Conservation (phyloP, 2,797 vertebrate genomes). For the Jordanella pulchra region DNA sequence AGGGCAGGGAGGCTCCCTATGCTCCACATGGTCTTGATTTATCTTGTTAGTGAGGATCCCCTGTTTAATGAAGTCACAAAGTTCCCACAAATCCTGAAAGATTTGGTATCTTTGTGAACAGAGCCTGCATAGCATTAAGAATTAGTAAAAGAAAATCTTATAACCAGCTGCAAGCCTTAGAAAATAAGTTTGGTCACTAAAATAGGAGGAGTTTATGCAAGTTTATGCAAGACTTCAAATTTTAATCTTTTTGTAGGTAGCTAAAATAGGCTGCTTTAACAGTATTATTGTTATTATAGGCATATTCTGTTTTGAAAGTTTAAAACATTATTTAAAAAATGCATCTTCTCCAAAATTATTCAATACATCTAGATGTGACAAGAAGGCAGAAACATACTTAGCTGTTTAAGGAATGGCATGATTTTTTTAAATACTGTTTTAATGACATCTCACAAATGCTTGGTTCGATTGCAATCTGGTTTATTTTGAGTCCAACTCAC, state of each 20-base stretch:
- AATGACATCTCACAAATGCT: too few relatives aligned
- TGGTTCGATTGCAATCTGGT: too few relatives aligned
- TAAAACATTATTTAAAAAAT: not conserved
- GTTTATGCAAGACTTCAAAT: not conserved
- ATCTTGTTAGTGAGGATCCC: slow-evolving; percentile 56
- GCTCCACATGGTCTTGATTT: slow-evolving; percentile 69
- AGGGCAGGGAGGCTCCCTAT: slow-evolving; percentile 53
- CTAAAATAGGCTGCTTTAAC: not conserved
- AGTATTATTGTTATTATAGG: not conserved
- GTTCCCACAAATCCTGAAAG: slow-evolving; percentile 4
- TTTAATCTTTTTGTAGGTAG: not conserved
- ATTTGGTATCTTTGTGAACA: not conserved
- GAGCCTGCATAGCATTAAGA: not conserved
- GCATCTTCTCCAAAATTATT: too few relatives aligned
- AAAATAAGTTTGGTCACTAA: not conserved
- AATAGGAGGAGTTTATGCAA: not conserved
- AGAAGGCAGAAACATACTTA: not conserved
- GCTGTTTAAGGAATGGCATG: not conserved
- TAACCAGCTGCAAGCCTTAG: not conserved
- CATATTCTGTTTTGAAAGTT: not conserved
- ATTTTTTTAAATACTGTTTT: too few relatives aligned
- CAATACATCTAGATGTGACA: too few relatives aligned
- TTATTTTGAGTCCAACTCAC: too few relatives aligned
- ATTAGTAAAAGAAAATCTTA: not conserved
- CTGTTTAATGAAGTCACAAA: slow-evolving; percentile 55